Evolutionary conservation across 1,140 invertebrate species (phyloP).

Genomic region (Trypoxylus dichotomus): DNA sequence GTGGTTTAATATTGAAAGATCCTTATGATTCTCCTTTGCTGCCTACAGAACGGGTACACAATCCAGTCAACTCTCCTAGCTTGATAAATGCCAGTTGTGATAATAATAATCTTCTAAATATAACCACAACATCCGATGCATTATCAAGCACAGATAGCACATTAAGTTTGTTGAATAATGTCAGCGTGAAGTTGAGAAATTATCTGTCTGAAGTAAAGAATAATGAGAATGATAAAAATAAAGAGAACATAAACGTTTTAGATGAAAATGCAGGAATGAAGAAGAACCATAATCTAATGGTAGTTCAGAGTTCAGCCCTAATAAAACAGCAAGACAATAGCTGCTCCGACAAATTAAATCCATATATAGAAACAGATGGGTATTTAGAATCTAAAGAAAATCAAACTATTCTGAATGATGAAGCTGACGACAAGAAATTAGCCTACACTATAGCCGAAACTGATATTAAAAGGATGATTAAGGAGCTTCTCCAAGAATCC

Average conservation of each 20-base stretch:
- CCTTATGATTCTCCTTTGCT: not conserved
- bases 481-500: not conserved
- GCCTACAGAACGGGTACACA: not conserved
- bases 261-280: not conserved
- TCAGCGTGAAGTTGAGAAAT: not conserved
- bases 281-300: not conserved
- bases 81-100: not conserved
- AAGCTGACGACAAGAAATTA: not conserved
- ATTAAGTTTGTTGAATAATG: not conserved
- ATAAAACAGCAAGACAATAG: not conserved
- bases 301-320: not conserved
- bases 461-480: slow-evolving; percentile 27
- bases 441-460: slow-evolving; percentile 2
- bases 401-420: not conserved
- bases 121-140: not conserved
- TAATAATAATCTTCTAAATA: not conserved
- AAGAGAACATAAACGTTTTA: not conserved
- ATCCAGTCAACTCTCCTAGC: not conserved
- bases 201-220: slow-evolving; percentile 2
- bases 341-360: not conserved
- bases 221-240: not conserved
- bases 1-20: not conserved
- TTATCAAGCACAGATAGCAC: not conserved
- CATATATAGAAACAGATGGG: not conserved
- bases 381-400: not conserved